Evolutionary conservation across 2,888 invertebrate species (phyloP).

Genomic region (Heliconius charithonia): DNA sequence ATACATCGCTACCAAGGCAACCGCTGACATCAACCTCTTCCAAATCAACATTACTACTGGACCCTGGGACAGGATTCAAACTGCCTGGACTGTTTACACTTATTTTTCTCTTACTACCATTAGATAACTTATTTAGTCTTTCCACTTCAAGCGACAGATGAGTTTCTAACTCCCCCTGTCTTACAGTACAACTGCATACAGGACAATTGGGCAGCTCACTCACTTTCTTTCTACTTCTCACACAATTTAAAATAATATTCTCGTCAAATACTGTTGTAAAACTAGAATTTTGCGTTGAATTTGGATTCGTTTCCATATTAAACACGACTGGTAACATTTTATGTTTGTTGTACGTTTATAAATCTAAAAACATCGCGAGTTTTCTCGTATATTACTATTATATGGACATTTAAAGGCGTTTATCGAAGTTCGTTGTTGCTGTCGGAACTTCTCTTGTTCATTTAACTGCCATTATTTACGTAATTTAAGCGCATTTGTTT

Average conservation of each 20-base stretch:
- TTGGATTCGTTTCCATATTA: constrained; percentile 76
- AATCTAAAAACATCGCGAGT: constrained; percentile 75
- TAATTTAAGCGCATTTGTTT: constrained; percentile 43
- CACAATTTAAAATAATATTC: constrained; percentile 75
- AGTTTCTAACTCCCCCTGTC: constrained; percentile 91
- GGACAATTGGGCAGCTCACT: constrained; percentile 92
- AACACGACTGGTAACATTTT: constrained; percentile 79
- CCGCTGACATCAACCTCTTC: constrained; percentile 71
- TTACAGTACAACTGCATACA: constrained; percentile 92
- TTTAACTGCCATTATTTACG: constrained; percentile 36
- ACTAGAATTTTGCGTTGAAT: constrained; percentile 51
- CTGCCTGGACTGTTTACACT: constrained; percentile 62
- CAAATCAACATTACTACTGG: constrained; percentile 60
- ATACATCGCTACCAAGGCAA: constrained; percentile 75
- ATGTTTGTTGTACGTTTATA: constrained; percentile 60
- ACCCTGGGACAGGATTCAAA: constrained; percentile 60
- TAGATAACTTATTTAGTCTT: constrained; percentile 68
- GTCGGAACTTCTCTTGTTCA: constrained; percentile 67
- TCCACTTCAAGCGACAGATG: constrained; percentile 91
- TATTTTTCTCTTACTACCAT: constrained; percentile 67
- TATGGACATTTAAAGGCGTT: constrained; percentile 51
- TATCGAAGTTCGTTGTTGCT: constrained; percentile 61
- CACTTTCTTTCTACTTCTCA: constrained; percentile 84
- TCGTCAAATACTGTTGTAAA: constrained; percentile 66
- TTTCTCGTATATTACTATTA: constrained; percentile 55